A percentile compares a stretch with the other conserved stretches of the same genome.
Conservation (phyloP, 2,113 vertebrate species). For the Microcebus murinus region DNA sequence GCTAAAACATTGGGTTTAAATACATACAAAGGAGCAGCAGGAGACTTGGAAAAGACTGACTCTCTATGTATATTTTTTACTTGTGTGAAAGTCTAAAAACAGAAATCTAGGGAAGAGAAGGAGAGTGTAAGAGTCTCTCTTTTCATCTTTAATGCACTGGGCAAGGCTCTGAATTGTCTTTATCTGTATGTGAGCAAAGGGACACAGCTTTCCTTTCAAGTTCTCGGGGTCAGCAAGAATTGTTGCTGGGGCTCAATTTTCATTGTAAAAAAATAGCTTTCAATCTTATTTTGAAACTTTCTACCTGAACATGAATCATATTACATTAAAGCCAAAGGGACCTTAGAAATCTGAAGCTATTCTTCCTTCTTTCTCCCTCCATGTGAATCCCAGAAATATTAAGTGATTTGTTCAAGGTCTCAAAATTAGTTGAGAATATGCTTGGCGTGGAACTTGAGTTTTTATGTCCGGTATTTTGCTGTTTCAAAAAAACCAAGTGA, state of each 20-base stretch:
- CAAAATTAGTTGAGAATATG: neutral
- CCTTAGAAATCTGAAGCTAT: neutral
- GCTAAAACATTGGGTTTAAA: slow-evolving; percentile 68
- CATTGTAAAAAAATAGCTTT: neutral
- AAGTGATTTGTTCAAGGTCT: neutral
- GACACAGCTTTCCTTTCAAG: neutral
- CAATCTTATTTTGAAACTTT: slow-evolving; percentile 30
- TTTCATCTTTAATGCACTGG: slow-evolving; percentile 4
- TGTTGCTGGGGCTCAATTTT: neutral
- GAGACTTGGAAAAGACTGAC: slow-evolving; percentile 61
- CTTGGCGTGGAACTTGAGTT: neutral
- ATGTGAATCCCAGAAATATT: neutral
- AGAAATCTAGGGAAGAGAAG: slow-evolving; percentile 59
- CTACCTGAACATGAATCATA: neutral
- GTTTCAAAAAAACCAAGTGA: neutral
- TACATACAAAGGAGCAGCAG: slow-evolving; percentile 71
- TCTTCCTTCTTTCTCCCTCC: neutral
- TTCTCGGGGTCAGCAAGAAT: neutral
- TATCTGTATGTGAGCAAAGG: neutral
- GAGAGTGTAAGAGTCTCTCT: neutral
- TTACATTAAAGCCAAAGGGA: neutral
- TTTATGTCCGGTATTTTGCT: neutral
- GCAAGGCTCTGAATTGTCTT: neutral
- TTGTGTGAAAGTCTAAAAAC: slow-evolving; percentile 66
- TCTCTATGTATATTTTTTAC: slow-evolving; percentile 33